Percentiles rank a stretch among this genome's conserved stretches.
Evolutionary conservation across 2,113 vertebrate species (phyloP).

Genomic region (Apteryx owenii): DNA sequence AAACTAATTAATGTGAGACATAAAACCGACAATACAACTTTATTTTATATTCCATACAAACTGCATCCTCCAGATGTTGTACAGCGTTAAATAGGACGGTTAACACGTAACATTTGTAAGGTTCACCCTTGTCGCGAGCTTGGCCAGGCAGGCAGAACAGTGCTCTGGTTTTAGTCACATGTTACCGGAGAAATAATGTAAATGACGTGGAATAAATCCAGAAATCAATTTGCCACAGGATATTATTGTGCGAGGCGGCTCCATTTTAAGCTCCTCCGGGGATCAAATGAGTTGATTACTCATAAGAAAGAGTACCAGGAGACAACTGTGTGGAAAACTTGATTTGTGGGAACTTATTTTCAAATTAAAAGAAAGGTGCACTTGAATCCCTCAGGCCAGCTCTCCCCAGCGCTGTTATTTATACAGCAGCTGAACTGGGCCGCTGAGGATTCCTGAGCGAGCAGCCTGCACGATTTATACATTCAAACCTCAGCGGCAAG

Average conservation of each 20-base stretch:
- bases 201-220: neutral
- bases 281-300: neutral
- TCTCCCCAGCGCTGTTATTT: neutral
- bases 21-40: neutral
- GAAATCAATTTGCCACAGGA: neutral
- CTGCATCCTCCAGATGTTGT: neutral
- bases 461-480: neutral
- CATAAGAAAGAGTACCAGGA: neutral
- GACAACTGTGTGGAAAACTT: neutral
- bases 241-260: neutral
- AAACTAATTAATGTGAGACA: neutral
- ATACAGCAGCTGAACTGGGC: neutral
- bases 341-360: neutral
- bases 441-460: neutral
- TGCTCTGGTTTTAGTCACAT: neutral
- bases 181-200: neutral
- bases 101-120: neutral
- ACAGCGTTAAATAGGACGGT: neutral
- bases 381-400: neutral
- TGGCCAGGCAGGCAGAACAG: neutral
- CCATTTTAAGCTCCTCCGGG: neutral
- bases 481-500: neutral
- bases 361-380: neutral
- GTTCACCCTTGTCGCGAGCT: neutral
- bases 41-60: slow-evolving; percentile 41